These are phyloP conservation scores for Motacilla alba DNA, from an alignment of 2,113 vertebrate genomes.

Conservation along the genomic window DNA sequence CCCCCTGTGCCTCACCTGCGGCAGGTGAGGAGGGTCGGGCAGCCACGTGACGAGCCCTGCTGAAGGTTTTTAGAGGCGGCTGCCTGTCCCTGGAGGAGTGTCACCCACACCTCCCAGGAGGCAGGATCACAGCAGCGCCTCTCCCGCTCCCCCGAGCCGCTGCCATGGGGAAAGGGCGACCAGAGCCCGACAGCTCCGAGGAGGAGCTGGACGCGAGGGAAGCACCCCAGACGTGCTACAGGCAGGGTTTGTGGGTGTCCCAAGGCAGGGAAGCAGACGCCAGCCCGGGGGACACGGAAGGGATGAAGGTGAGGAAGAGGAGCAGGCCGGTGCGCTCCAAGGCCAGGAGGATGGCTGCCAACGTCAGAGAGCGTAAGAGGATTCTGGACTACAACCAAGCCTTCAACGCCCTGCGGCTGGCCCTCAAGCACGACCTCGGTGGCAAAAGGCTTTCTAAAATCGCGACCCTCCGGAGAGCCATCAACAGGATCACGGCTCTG, in stretches of 20 bases:
- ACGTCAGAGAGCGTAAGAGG: conserved; percentile 91
- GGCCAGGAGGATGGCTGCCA: conserved; percentile 90
- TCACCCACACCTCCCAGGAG: not conserved
- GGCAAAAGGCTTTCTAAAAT: conserved; percentile 97
- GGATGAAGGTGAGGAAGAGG: conserved; percentile 74
- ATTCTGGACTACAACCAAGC: conserved; percentile 98
- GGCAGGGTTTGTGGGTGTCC: conserved; percentile 24
- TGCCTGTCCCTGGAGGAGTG: conserved; percentile 27
- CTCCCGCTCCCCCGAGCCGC: not conserved
- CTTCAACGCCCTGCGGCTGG: conserved; percentile 88
- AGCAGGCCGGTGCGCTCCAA: conserved; percentile 86
- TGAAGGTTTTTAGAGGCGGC: conserved; percentile 28
- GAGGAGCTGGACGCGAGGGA: conserved; percentile 69
- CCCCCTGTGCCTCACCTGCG: conserved; percentile 50
- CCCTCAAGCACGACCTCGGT: conserved; percentile 87
- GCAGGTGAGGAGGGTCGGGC: conserved; percentile 68
- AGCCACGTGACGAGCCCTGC: conserved; percentile 64
- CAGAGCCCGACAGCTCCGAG: conserved; percentile 66
- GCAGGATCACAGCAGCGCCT: not conserved
- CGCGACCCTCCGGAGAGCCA: conserved; percentile 90
- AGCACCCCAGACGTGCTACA: not conserved
- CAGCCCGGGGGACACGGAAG: conserved; percentile 33
- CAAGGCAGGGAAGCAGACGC: conserved; percentile 47
- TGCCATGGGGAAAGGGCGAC: conserved; percentile 48
- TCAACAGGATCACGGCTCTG: conserved; percentile 87